Base-by-base conservation (phyloP, 2,113 vertebrate genomes). In the Coryphaenoides rupestris region DNA sequence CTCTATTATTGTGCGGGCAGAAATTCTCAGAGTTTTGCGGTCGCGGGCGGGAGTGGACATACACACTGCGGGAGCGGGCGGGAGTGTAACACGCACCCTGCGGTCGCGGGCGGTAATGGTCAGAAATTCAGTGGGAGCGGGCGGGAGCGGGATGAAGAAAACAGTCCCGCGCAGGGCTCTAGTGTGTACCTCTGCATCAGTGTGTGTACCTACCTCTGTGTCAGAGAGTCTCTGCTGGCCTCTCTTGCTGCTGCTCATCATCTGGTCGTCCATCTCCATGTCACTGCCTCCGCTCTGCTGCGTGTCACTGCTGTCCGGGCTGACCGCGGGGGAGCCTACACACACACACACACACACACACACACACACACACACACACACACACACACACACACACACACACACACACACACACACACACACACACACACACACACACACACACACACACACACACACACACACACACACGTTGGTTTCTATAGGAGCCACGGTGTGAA, bases 231-330 rank as follows among this genome's bases (percentile, higher is more conserved):
- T 90, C 74, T 98, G 96, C 69, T 98, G 96, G 23, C 91, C 93
- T 5, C 95, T 93, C 81, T 98, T 98, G 60, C 93, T 90, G 75
- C 96, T 89, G 28, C 89, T 93, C 77, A 98, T 94, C 78, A 98
- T 92, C 62, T 96, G 95, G 5, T 98, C 96, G 49, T 98, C 96
- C 95, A 98, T 98, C 89, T 99, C 97, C 83, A 99, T 96, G 85
- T 99, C 97, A 70, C 96, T 98, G 72, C 93, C 95, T 58, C 94
- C 96, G 63, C 97, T 99, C 80, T 98, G 96, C 79, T 98, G 96
- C 0, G 96, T 98, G 87, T 99, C 97, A 47, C 97, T 99, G 69
- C 97, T 99, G 84, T 99, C 96, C 6, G 97, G 97, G 63, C 97
- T 99, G 59, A 93, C 95, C 0, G 95, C 95, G 16, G 96, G 95